Base-by-base conservation (phyloP, 2,113 vertebrate genomes). In the Oryzias melastigma region DNA sequence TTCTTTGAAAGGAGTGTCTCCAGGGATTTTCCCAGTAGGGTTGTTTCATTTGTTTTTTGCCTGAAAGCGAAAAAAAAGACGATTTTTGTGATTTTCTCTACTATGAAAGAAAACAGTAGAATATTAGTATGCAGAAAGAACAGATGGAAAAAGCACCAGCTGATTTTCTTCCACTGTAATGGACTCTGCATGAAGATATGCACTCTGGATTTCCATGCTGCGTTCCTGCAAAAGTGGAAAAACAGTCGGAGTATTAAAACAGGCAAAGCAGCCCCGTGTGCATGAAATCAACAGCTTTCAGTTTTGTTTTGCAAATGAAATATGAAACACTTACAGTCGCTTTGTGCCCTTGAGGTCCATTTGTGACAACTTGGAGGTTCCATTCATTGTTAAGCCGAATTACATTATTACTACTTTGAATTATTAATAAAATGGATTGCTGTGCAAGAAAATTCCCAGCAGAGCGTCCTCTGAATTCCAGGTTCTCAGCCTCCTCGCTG, bases 1-100 rank as follows among this genome's bases (percentile, higher is more conserved):
- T 93, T 93, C 71, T 87, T 91, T 64, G 92, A 90, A 46, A 94
- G 90, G 24, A 95, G 85, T 48, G 90, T 91, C 75, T 95, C 92
- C 22, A 95, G 93, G 14, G 94, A 91, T 81, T 93, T 84, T 41
- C 85, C 90, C 90, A 89, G 91, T 29, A 90, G 81, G 66, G 63
- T 79, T 3, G 88, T 87, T 88, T 95, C 92, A 69, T 92, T 90
- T 17, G 90, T 88, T 44, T 92, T 88, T 48, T 92, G 90, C 55
- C 93, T 95, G 86, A 14, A 7, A 47, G 54, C 41, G 56, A 29
- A 51, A 0, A 4, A 10, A 44, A 4, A 2, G 22, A 50, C 4
- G 8, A 43, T 46, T 42, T 52, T 2, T 73, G 67, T 4, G 45
- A 4, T 47, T 42, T 57, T 56, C 35, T 35, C 10, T 35, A 35